Base-by-base conservation (phyloP, 2,888 invertebrate species). In the Andrena camellia region DNA sequence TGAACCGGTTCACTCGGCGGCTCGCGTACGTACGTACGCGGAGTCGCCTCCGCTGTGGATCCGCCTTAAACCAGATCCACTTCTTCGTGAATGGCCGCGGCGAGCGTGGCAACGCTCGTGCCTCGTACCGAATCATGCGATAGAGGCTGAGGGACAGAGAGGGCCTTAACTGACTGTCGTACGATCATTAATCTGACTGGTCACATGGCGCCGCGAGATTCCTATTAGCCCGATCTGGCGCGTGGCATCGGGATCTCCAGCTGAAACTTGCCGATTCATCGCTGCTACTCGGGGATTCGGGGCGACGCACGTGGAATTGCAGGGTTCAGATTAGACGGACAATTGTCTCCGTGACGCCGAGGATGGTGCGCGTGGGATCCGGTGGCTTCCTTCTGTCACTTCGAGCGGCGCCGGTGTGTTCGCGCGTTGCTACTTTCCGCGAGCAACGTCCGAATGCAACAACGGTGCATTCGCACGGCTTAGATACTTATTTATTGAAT, bases 1-100 rank as follows among this genome's bases (percentile, higher is more conserved):
- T 89, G 90, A 88, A 87, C 88, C 88, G 86, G 81, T 81, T 85
- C 83, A 84, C 79, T 78, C 86, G 79, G 31, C 42, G 50, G 59
- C 48, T n/a, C n/a, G 78, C 81, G 79, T 74, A 68, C 59, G 75
- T 60, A 66, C 78, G 54, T 23, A 59, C 54, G 77, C 62, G 66
- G 77, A 64, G 54, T 35, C 29, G 78, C 57, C 54, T 71, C 71
- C 33, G 66, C 67, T 60, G 84, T 72, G 66, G 74, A 73, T 83
- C 79, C 70, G 83, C 85, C 85, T 79, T 77, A 80, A 78, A 83
- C 79, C 78, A 73, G 86, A 85, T 81, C 75, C 78, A 74, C 72
- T 84, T 80, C 78, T 81, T 82, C 78, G 77, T 88, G 86, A 86
- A 88, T 83, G 88, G 68, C 70, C 67, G 31, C 54, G 64, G 54